phyloP scores from a whole-genome alignment of 2,888 invertebrate species.

The Agrotis segetum region DNA sequence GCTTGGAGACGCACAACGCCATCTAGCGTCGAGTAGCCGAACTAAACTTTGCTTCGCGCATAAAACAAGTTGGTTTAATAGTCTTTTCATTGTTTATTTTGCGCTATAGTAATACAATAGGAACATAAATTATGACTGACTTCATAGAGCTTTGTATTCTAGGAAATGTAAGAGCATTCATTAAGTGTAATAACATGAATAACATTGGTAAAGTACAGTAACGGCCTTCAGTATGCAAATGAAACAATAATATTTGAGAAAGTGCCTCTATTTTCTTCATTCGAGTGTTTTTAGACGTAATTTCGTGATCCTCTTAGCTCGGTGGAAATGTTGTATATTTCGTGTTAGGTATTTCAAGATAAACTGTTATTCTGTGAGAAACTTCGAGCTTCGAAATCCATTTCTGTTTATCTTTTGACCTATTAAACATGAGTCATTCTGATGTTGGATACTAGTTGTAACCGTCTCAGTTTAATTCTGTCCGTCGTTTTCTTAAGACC shows the following conservation, averaged over 20 bases:
- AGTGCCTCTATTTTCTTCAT: conserved; percentile 25
- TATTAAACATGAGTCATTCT: background rate
- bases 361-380: conserved; percentile 7
- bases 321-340: background rate
- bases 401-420: conserved; percentile 7
- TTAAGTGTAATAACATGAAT: conserved; percentile 48
- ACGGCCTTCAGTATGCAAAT: conserved; percentile 47
- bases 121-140: conserved; percentile 55
- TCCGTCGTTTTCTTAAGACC: conserved; percentile 4
- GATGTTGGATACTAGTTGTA: background rate
- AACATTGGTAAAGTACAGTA: conserved; percentile 42
- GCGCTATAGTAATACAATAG: conserved; percentile 51
- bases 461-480: conserved; percentile 7
- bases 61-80: conserved; percentile 16
- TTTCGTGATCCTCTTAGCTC: conserved; percentile 28
- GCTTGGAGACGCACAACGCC: conserved; percentile 54
- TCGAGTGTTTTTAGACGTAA: conserved; percentile 31
- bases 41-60: conserved; percentile 35
- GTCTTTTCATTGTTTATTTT: conserved; percentile 54
- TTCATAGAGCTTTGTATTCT: conserved; percentile 41
- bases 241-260: conserved; percentile 48
- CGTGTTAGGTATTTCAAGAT: conserved; percentile 17
- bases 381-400: conserved; percentile 6
- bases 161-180: conserved; percentile 50
- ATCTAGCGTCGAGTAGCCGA: conserved; percentile 58